Conservation (phyloP, 2,888 invertebrate species). For the Adelphocoris suturalis region DNA sequence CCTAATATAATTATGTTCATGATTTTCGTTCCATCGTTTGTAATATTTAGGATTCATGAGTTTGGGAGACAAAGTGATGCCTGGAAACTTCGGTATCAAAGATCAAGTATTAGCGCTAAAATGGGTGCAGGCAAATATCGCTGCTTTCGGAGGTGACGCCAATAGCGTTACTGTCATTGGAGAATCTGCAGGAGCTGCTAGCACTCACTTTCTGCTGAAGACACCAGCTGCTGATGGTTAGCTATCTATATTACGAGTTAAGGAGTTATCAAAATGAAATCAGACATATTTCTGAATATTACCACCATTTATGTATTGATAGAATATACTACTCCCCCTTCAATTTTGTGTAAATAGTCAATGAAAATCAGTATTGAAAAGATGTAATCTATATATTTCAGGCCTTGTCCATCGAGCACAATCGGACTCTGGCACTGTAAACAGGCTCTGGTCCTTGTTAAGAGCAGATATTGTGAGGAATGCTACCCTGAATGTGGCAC, state of each 20-base stretch:
- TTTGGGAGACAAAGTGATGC: constrained; percentile 22
- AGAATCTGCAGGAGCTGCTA: constrained; percentile 43
- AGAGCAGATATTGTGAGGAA: background rate
- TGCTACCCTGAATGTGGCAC: background rate
- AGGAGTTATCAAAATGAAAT: too few species aligned
- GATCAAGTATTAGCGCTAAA: constrained; percentile 43
- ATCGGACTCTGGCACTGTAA: constrained; percentile 34
- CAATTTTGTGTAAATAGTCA: too few species aligned
- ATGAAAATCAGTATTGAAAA: too few species aligned
- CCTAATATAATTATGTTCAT: too few species aligned
- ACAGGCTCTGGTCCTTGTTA: background rate
- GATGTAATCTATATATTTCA: background rate
- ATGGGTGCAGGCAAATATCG: constrained; percentile 43
- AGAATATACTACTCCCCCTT: too few species aligned
- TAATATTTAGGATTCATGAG: constrained; percentile 19
- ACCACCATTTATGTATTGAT: too few species aligned
- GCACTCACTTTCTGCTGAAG: constrained; percentile 23
- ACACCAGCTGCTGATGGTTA: constrained; percentile 25
- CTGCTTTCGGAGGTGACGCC: constrained; percentile 34
- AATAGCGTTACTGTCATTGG: constrained; percentile 38
- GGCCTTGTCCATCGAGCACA: background rate
- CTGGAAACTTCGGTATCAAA: constrained; percentile 47
- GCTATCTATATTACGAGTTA: background rate
- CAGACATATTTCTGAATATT: too few species aligned
- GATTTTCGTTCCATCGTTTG: background rate